These are phyloP conservation scores for Steinernema carpocapsae DNA, from an alignment of 2,888 invertebrate genomes.

Conservation along the genomic window DNA sequence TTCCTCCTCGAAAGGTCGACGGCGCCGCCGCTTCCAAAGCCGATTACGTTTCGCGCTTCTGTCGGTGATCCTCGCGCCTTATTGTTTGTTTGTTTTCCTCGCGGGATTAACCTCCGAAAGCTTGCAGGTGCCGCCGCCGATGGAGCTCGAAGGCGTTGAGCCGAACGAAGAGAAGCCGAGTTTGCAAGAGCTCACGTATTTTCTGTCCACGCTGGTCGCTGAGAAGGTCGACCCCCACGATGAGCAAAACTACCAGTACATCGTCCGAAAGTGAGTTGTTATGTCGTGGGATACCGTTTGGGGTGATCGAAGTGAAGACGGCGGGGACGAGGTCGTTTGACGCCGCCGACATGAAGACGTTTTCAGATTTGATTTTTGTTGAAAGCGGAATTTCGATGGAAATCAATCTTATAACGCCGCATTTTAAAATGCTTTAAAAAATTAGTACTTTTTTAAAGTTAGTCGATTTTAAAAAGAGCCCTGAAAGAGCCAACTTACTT, in stretches of 20 bases:
- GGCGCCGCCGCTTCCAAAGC: slow-evolving; percentile 7
- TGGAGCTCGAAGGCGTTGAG: too few relatives aligned
- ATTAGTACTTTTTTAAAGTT: too few relatives aligned
- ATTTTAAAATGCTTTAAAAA: too few relatives aligned
- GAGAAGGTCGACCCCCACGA: slow-evolving; percentile 25
- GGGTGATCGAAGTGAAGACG: too few relatives aligned
- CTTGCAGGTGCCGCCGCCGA: slow-evolving; percentile 1
- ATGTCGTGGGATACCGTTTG: too few relatives aligned
- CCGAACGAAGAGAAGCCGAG: neutral
- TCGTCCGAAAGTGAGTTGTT: slow-evolving; percentile 2
- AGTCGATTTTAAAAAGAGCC: too few relatives aligned
- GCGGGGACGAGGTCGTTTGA: too few relatives aligned
- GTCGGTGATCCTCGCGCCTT: neutral
- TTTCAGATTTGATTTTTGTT: too few relatives aligned
- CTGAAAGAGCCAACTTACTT: too few relatives aligned
- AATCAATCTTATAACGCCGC: too few relatives aligned
- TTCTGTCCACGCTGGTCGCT: neutral
- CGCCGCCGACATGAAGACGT: too few relatives aligned
- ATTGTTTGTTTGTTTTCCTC: neutral
- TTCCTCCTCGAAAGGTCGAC: slow-evolving; percentile 11
- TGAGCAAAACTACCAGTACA: slow-evolving; percentile 22
- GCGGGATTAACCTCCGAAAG: neutral
- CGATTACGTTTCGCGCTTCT: slow-evolving; percentile 28
- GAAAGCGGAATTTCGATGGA: too few relatives aligned
- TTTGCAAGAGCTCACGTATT: neutral